Conservation (phyloP, 1,140 invertebrate genomes). For the Pogonomyrmex californicus region DNA sequence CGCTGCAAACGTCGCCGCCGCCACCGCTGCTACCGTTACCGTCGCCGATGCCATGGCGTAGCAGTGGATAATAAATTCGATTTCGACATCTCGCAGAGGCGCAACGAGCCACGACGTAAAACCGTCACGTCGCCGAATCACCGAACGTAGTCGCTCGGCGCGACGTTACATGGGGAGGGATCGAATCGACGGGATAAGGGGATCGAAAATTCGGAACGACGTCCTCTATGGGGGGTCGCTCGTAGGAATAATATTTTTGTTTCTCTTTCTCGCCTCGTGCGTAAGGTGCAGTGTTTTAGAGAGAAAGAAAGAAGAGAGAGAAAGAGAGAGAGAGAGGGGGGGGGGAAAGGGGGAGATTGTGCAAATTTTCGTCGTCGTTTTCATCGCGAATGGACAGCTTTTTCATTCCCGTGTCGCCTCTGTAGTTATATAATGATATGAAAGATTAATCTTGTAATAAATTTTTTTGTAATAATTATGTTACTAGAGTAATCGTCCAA, state of each 20-base stretch:
- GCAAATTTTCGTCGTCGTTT: slow-evolving; percentile 4
- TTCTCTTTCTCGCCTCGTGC: slow-evolving; percentile 49
- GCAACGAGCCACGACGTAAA: slow-evolving; percentile 80
- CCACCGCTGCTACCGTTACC: slow-evolving; percentile 6
- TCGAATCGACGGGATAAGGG: slow-evolving; percentile 45
- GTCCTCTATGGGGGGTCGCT: slow-evolving; percentile 18
- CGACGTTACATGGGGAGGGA: slow-evolving; percentile 5
- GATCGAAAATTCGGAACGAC: slow-evolving; percentile 53
- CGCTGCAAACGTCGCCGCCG: slow-evolving; percentile 73
- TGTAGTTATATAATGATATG: background rate
- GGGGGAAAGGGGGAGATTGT: background rate
- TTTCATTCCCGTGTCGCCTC: background rate
- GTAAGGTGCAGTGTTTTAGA: slow-evolving; percentile 29
- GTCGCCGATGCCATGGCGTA: slow-evolving; percentile 21
- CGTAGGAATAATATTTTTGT: slow-evolving; percentile 62
- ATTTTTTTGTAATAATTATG: background rate
- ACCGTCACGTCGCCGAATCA: slow-evolving; percentile 65
- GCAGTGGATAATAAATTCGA: slow-evolving; percentile 85
- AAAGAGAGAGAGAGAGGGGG: too few species aligned
- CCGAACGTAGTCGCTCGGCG: slow-evolving; percentile 40
- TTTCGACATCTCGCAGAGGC: slow-evolving; percentile 84
- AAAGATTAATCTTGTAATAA: background rate
- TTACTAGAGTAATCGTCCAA: background rate
- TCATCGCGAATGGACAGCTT: background rate
- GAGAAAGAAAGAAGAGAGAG: background rate